A percentile compares a stretch with the other conserved stretches of the same genome.
Conservation (phyloP, 53 echinoderm and acorn worm species). For the Crossaster papposus region DNA sequence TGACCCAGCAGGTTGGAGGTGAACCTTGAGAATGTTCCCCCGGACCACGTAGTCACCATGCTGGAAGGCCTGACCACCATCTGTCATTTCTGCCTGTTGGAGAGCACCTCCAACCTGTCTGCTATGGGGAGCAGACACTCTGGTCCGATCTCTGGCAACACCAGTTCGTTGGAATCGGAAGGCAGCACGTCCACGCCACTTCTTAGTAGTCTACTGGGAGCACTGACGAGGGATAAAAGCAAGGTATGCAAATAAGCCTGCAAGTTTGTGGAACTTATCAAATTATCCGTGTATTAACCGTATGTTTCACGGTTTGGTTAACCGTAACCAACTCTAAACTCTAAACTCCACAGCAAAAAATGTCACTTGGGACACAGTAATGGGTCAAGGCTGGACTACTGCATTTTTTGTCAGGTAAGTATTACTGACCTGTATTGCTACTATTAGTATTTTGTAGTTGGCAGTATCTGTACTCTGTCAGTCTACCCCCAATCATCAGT, state of each 20-base stretch:
- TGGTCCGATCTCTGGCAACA: constrained; percentile 45
- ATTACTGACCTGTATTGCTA: no score
- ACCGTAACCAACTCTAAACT: no score
- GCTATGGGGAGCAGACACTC: constrained; percentile 87
- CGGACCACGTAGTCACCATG: constrained; percentile 96
- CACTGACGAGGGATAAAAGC: constrained; percentile 85
- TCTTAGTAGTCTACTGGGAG: constrained; percentile 89
- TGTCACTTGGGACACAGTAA: no score
- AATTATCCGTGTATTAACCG: no score
- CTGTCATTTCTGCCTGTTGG: constrained; percentile 97
- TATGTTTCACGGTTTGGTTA: no score
- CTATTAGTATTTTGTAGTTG: no score
- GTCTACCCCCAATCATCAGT: no score
- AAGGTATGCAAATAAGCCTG: constrained; percentile 65
- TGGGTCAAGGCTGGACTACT: no score
- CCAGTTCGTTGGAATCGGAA: constrained; percentile 64
- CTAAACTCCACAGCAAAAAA: no score
- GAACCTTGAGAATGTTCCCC: constrained; percentile 79
- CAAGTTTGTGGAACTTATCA: no score
- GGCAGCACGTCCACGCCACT: constrained; percentile 66
- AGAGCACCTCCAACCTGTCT: constrained; percentile 88
- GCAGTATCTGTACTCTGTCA: no score
- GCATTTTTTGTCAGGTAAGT: no score
- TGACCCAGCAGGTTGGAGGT: constrained; percentile 41
- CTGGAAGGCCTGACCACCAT: constrained; percentile 96